phyloP scores from a whole-genome alignment of 2,113 vertebrate genomes.

The Himantopus leucocephalus region DNA sequence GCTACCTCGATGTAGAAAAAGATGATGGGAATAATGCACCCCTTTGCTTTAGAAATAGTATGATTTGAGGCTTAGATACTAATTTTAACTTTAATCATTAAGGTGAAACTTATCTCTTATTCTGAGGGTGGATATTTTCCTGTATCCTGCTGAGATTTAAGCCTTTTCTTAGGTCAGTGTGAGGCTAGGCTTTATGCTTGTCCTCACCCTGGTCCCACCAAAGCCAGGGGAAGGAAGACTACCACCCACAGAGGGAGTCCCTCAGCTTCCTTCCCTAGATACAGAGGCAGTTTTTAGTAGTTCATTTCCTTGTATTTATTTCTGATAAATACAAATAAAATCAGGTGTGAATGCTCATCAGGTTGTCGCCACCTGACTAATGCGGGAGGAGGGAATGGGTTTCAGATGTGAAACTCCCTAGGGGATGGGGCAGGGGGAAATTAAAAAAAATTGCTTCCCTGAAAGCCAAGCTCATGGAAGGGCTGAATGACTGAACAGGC shows the following conservation, averaged over 20 bases:
- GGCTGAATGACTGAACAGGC: neutral
- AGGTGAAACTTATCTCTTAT: neutral
- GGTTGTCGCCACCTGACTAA: too few species aligned
- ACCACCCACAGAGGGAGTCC: neutral
- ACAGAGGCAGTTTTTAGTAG: neutral
- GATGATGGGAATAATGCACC: neutral
- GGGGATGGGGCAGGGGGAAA: neutral
- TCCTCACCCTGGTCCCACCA: neutral
- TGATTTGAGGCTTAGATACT: neutral
- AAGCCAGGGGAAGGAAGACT: neutral
- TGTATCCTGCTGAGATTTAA: neutral
- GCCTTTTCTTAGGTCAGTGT: neutral
- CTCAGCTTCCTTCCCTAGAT: neutral
- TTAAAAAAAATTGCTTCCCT: neutral
- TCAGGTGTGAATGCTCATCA: neutral
- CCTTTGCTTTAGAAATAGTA: neutral
- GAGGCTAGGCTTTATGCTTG: neutral
- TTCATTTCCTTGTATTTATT: neutral
- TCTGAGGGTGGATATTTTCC: neutral
- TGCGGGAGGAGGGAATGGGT: neutral
- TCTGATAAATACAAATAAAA: neutral
- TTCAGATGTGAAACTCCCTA: neutral
- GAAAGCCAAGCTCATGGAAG: neutral
- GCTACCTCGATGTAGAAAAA: neutral
- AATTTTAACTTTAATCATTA: neutral